A percentile compares a stretch with the other conserved stretches of the same genome.
phyloP scores from a whole-genome alignment of 2,113 vertebrate genomes.

The Cathartes aura region DNA sequence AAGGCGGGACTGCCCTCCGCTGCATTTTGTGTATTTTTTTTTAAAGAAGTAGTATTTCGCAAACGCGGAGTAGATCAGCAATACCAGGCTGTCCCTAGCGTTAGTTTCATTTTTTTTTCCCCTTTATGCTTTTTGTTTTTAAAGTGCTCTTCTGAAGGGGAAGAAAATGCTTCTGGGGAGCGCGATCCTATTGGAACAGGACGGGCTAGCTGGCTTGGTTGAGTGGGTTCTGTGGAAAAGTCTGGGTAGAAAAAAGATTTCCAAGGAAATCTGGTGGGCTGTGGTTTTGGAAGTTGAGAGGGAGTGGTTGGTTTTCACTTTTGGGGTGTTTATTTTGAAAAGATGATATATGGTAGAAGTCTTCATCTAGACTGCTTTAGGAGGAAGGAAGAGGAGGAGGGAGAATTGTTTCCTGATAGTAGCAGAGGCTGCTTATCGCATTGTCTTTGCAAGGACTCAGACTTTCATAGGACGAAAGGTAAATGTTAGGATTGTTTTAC shows the following conservation, averaged over 20 bases:
- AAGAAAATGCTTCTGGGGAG: no score
- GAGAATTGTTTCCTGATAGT: not conserved
- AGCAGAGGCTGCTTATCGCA: not conserved
- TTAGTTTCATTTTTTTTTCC: fast-evolving
- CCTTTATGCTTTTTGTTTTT: fast-evolving
- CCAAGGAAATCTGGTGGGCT: not conserved
- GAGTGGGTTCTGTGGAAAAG: not conserved
- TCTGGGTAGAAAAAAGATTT: not conserved
- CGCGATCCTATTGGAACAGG: fast-evolving
- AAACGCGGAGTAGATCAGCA: fast-evolving
- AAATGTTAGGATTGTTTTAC: not conserved
- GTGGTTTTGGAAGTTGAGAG: not conserved
- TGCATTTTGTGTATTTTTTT: fast-evolving
- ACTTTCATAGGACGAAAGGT: not conserved
- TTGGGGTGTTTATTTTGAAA: not conserved
- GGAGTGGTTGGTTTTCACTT: not conserved
- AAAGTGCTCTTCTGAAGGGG: no score
- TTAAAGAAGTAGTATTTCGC: not conserved
- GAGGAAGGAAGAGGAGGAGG: constrained; percentile 42
- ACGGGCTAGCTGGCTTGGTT: fast-evolving
- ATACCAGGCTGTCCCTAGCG: fast-evolving
- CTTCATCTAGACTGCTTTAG: not conserved
- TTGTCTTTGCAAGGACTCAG: not conserved
- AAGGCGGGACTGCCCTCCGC: not conserved
- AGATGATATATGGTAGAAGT: not conserved